Conservation (phyloP, 2,113 vertebrate genomes). For the Lepidothrix coronata region DNA sequence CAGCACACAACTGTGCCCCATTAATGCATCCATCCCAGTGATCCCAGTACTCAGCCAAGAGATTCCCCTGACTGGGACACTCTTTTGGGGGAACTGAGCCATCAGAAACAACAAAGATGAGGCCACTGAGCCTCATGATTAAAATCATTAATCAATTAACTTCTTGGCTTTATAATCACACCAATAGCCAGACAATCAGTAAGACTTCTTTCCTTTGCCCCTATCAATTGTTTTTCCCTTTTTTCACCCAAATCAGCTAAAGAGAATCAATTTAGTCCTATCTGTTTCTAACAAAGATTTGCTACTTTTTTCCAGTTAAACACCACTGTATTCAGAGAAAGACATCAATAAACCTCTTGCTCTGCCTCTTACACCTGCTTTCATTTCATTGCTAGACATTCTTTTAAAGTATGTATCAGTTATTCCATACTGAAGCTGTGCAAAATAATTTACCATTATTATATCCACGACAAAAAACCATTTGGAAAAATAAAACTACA, state of each 20-base stretch:
- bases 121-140: background rate
- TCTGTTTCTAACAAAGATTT: background rate
- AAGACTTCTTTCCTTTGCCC: background rate
- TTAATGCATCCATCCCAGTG: background rate
- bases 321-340: background rate
- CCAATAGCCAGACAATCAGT: background rate
- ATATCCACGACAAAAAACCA: background rate
- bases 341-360: background rate
- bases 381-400: background rate
- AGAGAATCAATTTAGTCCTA: background rate
- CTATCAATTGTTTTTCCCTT: background rate
- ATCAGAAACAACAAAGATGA: background rate
- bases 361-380: background rate
- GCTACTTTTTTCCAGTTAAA: background rate
- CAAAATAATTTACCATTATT: background rate
- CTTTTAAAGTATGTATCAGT: background rate
- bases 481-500: background rate
- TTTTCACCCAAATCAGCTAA: background rate
- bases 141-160: background rate
- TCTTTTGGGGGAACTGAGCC: background rate
- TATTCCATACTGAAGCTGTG: background rate
- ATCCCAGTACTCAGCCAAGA: background rate
- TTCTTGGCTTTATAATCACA: background rate
- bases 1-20: background rate
- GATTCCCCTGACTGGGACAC: background rate